Evolutionary conservation across 2,888 invertebrate genomes (phyloP), one percentile per base, ranked within the genome.

Genomic region (Selenia dentaria): DNA sequence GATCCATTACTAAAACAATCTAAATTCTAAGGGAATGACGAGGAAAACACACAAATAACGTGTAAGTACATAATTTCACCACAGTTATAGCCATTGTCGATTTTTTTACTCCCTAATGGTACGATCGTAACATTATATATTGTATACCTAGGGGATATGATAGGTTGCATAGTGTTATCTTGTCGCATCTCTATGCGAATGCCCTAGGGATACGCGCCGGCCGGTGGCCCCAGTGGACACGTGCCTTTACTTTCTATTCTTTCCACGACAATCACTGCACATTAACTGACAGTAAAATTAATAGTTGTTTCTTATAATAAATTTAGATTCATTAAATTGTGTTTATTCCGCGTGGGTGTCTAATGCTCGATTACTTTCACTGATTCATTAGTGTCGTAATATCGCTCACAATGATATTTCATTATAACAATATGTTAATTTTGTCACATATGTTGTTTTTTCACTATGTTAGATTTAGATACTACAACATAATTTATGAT

Each of bases 291-390:
- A 67, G 16, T 16, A 52, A 66, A 66, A 73, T 74, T 68, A 71
- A 67, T 68, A 64, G 54, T 52, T 54, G 58, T 48, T 54, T 59
- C 63, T 67, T 67, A 75, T 78, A 76, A 67, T 60, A 75, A 68
- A 68, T 72, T 65, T 57, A 67, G 67, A 73, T 71, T 65, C 64
- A 59, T 56, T 50, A 46, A 65, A 62, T 54, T 58, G 59, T 59
- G 38, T 47, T 64, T 58, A 62, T 56, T 41, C 51, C 49, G 48
- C 58, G 74, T 74, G 63, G 74, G 72, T 59, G 67, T 40, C 25
- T 32, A 31, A 33, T 47, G 44, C 37, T 31, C 43, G 39, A 55
- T 41, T 37, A 65, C 77, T 79, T 79, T 78, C 77, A 67, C 76
- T 61, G 44, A 38, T 48, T 57, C 51, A 42, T 54, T 43, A 57